phyloP scores from a whole-genome alignment of 2,113 vertebrate genomes.

The Sander vitreus region DNA sequence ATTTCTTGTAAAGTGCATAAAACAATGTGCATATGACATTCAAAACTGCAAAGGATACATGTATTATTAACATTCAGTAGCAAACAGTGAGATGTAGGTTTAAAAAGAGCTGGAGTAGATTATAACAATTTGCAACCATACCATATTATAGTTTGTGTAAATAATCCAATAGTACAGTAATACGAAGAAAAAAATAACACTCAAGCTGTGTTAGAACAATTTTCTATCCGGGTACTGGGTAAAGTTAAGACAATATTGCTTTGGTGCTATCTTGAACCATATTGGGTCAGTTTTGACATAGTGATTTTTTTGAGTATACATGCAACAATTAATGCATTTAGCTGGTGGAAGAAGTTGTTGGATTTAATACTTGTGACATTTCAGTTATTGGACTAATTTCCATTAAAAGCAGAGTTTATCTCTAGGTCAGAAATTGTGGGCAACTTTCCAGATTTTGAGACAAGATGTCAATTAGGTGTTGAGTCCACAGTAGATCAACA shows the following conservation, averaged over 20 bases:
- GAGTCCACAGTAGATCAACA: not conserved
- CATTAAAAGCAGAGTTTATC: not conserved
- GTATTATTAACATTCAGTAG: not conserved
- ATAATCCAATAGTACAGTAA: not conserved
- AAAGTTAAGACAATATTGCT: not conserved
- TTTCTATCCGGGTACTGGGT: not conserved
- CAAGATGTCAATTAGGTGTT: not conserved
- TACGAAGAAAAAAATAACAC: too few species aligned
- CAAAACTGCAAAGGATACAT: too few species aligned
- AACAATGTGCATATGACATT: too few species aligned
- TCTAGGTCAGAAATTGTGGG: constrained; percentile 8
- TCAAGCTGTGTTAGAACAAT: too few species aligned
- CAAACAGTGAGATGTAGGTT: not conserved
- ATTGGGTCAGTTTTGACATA: not conserved
- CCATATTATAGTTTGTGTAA: not conserved
- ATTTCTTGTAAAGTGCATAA: too few species aligned
- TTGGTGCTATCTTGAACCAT: not conserved
- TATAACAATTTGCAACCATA: too few species aligned
- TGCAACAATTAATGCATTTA: constrained; percentile 1
- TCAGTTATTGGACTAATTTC: not conserved
- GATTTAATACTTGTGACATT: not conserved
- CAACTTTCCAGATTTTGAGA: not conserved
- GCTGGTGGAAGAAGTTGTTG: not conserved
- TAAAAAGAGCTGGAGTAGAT: not conserved
- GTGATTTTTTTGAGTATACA: not conserved